Conservation (phyloP, 2,797 vertebrate species). For the Myiotriccus ornatus region DNA sequence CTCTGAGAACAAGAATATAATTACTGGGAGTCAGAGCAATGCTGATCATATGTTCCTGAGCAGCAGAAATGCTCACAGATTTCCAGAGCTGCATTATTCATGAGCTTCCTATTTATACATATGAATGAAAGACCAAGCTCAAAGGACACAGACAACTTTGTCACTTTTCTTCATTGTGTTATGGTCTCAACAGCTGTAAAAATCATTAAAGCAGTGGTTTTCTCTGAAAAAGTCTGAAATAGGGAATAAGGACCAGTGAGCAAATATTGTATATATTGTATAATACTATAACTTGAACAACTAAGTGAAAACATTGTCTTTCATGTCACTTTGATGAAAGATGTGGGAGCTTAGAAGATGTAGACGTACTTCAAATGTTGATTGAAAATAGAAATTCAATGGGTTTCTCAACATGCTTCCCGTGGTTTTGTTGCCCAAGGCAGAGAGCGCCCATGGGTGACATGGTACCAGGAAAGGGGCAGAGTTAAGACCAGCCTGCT, state of each 20-base stretch:
- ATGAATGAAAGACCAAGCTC: constrained; percentile 47
- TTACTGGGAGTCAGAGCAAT: constrained; percentile 28
- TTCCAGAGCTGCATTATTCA: constrained; percentile 64
- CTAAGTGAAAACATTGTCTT: background rate
- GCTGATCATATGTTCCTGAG: constrained; percentile 59
- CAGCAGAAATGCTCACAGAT: constrained; percentile 52
- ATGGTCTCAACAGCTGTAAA: constrained; percentile 40
- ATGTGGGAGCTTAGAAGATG: background rate
- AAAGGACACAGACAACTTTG: constrained; percentile 30
- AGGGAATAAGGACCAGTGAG: background rate
- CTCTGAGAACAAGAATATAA: constrained; percentile 46
- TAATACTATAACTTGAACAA: background rate
- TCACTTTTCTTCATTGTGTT: constrained; percentile 27
- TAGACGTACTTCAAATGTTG: rapidly evolving
- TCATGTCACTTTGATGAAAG: too few relatives aligned
- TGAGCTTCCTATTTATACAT: constrained; percentile 50
- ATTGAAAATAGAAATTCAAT: background rate
- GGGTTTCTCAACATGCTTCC: background rate
- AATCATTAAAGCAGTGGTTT: constrained; percentile 42
- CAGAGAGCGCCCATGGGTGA: rapidly evolving
- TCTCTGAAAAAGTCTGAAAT: background rate
- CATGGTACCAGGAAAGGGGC: rapidly evolving
- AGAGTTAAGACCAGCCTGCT: background rate
- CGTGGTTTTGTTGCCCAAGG: background rate
- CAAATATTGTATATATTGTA: background rate